Percentiles rank a stretch among this genome's conserved stretches.
phyloP scores from a whole-genome alignment of 2,797 vertebrate genomes.

The Balearica regulorum region DNA sequence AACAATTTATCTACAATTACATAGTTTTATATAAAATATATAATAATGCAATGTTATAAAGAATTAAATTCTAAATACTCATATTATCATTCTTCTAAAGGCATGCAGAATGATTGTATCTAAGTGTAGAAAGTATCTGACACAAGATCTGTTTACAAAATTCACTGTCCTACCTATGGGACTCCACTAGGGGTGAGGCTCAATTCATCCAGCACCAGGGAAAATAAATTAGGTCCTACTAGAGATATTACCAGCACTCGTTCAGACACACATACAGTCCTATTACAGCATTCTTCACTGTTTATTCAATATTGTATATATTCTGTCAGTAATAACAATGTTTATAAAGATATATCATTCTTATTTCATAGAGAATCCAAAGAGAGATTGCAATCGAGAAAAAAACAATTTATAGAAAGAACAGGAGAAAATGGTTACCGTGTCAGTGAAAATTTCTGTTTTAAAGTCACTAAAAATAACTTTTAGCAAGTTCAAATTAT shows the following conservation, averaged over 20 bases:
- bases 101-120: background rate
- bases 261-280: background rate
- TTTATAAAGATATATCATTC: background rate
- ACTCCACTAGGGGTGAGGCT: background rate
- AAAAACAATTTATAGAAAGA: background rate
- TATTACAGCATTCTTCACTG: background rate
- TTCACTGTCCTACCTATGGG: background rate
- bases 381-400: background rate
- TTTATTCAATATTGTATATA: background rate
- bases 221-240: background rate
- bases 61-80: background rate
- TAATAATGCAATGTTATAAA: background rate
- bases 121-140: background rate
- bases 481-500: background rate
- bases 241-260: background rate
- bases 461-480: background rate
- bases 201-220: rapidly evolving
- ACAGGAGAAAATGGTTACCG: rapidly evolving
- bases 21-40: background rate
- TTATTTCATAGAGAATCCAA: background rate
- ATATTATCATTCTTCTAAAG: background rate
- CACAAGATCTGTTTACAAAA: background rate
- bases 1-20: background rate
- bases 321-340: background rate
- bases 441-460: background rate